phyloP scores from a whole-genome alignment of 64 coral and sea anemone genomes.

The Anthopleura sola region DNA sequence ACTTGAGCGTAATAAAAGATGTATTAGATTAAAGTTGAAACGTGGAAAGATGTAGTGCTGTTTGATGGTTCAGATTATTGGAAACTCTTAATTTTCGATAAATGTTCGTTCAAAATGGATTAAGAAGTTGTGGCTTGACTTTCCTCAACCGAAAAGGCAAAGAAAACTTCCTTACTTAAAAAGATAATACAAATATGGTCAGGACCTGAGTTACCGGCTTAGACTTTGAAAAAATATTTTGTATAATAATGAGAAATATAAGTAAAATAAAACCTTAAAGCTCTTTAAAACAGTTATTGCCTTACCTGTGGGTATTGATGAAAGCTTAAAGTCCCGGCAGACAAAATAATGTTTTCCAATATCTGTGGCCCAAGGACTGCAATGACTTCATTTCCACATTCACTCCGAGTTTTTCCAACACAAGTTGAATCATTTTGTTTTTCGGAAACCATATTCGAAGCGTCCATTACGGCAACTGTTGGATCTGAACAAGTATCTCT shows the following conservation, averaged over 20 bases:
- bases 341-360: constrained; percentile 22
- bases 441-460: constrained; percentile 4
- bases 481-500: constrained; percentile 63
- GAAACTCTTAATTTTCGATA: too few species aligned
- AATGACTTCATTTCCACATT: constrained; percentile 20
- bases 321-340: constrained; percentile 38
- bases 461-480: constrained; percentile 3
- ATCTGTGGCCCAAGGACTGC: constrained; percentile 45
- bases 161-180: too few species aligned
- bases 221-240: neutral
- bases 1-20: too few species aligned
- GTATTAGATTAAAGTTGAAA: too few species aligned
- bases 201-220: too few species aligned
- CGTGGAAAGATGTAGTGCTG: too few species aligned
- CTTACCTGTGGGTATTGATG: constrained; percentile 72
- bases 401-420: neutral
- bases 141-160: too few species aligned
- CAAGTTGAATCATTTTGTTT: neutral
- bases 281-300: neutral
- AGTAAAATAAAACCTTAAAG: neutral
- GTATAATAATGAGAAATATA: neutral
- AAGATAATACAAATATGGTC: too few species aligned
- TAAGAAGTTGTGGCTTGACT: too few species aligned
- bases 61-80: too few species aligned
- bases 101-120: too few species aligned